Evolutionary conservation across 2,113 vertebrate species (phyloP).

Genomic region (Benitochromis conjunctus): DNA sequence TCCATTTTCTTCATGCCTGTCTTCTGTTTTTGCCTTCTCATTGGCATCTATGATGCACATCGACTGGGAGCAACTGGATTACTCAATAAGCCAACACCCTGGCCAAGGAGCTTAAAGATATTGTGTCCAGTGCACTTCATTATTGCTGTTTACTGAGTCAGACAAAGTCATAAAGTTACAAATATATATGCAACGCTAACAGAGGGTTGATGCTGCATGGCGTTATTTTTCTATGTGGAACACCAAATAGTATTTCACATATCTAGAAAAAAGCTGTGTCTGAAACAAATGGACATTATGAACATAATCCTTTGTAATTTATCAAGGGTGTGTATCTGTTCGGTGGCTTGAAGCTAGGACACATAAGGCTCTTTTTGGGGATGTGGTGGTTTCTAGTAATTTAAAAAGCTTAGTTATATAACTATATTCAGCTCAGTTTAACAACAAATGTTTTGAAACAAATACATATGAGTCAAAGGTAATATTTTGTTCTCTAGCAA

Average conservation of each 20-base stretch:
- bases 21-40: slow-evolving; percentile 16
- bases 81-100: not conserved
- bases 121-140: not conserved
- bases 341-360: not conserved
- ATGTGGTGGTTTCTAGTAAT: not conserved
- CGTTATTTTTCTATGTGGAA: not conserved
- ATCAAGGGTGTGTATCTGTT: not conserved
- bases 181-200: not conserved
- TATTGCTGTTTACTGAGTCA: not conserved
- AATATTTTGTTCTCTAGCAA: not conserved
- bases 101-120: not conserved
- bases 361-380: not conserved
- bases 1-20: slow-evolving; percentile 9
- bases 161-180: not conserved
- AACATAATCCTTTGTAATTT: not conserved
- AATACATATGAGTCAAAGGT: not conserved
- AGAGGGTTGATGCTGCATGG: not conserved
- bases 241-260: not conserved
- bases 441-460: not conserved
- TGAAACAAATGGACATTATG: not conserved
- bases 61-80: slow-evolving; percentile 31
- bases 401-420: not conserved
- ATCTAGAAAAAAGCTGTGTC: not conserved
- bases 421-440: not conserved
- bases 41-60: slow-evolving; percentile 45